Evolutionary conservation across 2,888 invertebrate genomes (phyloP).

Genomic region (Macroteleia sp.): DNA sequence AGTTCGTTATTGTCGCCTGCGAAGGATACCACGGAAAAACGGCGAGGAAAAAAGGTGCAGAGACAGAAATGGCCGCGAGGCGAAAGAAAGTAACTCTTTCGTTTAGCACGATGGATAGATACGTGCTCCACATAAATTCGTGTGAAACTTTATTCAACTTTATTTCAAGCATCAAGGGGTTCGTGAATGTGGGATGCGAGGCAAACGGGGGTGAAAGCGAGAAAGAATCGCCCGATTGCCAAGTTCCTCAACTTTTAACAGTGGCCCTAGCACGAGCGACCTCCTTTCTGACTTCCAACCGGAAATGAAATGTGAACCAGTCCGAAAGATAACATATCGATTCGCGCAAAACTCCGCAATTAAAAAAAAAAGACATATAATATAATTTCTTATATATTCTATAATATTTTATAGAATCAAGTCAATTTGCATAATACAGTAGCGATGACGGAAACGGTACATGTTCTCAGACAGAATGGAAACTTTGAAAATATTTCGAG

Average conservation of each 20-base stretch:
- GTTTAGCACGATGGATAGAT: constrained; percentile 55
- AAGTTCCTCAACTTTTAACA: constrained; percentile 46
- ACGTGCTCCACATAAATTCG: constrained; percentile 62
- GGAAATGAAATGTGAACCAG: constrained; percentile 63
- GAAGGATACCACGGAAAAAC: too few relatives aligned
- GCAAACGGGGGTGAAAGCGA: constrained; percentile 18
- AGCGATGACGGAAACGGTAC: constrained; percentile 84
- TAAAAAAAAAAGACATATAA: too few relatives aligned
- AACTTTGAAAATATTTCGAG: constrained; percentile 85
- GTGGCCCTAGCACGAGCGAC: constrained; percentile 46
- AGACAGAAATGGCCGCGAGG: constrained; percentile 15
- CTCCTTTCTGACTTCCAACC: constrained; percentile 47
- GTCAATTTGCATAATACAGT: constrained; percentile 83
- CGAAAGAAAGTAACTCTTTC: constrained; percentile 47
- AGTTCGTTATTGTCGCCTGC: constrained; percentile 33
- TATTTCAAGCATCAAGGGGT: constrained; percentile 44
- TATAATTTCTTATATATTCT: too few relatives aligned
- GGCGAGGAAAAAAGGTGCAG: not conserved
- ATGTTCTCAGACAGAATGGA: constrained; percentile 84
- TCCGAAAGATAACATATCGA: constrained; percentile 60
- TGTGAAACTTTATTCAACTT: constrained; percentile 60
- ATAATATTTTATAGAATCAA: constrained; percentile 80
- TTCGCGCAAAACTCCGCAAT: too few relatives aligned
- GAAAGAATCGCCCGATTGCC: constrained; percentile 21
- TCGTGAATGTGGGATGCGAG: constrained; percentile 39